Percentiles rank a stretch among this genome's conserved stretches.
These are phyloP conservation scores for Candidula unifasciata DNA, from an alignment of 2,888 invertebrate genomes.

Conservation along the genomic window DNA sequence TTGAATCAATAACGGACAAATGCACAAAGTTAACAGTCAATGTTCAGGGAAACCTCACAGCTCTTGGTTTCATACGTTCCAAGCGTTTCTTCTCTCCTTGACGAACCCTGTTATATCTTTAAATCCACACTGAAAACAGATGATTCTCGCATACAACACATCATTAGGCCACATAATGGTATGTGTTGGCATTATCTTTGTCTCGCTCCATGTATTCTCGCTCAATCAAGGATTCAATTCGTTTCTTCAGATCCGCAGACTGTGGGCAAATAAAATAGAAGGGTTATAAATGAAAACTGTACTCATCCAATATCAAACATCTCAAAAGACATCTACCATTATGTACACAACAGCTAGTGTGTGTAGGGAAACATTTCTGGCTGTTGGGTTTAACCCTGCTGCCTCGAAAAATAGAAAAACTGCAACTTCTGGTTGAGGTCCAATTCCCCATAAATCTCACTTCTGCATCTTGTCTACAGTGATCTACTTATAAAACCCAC, in stretches of 20 bases:
- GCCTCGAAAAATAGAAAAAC: no score
- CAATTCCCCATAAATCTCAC: no score
- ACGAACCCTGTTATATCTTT: neutral
- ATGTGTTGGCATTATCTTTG: conserved; percentile 97
- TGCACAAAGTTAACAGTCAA: neutral
- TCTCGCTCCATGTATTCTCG: conserved; percentile 99
- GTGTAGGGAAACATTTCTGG: no score
- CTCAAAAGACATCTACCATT: no score
- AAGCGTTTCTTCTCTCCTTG: neutral
- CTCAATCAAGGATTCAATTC: conserved; percentile 98
- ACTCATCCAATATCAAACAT: no score
- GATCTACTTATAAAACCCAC: no score
- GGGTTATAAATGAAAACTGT: no score
- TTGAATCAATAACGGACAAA: neutral
- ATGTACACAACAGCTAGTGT: no score
- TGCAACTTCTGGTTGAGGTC: no score
- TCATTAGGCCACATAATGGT: conserved; percentile 97
- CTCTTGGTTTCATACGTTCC: neutral
- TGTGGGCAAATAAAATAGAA: conserved; percentile 79
- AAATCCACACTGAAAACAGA: neutral
- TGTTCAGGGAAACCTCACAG: neutral
- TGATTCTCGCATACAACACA: neutral
- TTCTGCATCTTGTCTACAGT: no score
- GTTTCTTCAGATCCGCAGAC: conserved; percentile 98
- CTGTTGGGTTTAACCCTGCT: no score